These are phyloP conservation scores for Melipona beecheii DNA, from an alignment of 2,888 invertebrate species.

Conservation along the genomic window DNA sequence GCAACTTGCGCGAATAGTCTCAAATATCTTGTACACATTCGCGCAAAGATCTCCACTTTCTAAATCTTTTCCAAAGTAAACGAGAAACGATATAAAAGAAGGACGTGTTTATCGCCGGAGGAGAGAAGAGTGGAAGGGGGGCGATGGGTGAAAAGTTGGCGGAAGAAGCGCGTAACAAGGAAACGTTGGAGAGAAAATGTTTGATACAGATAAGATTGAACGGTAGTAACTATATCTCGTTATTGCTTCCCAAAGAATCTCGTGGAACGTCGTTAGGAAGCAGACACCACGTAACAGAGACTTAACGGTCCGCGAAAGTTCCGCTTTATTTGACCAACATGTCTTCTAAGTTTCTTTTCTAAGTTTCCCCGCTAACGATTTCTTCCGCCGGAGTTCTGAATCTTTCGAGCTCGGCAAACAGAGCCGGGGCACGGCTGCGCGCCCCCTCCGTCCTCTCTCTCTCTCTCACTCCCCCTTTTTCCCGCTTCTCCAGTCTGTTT, in stretches of 20 bases:
- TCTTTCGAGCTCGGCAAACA: constrained; percentile 17
- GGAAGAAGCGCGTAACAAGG: constrained; percentile 6
- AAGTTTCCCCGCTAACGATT: constrained; percentile 52
- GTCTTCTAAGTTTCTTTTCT: constrained; percentile 55
- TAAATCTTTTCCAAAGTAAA: too few species aligned
- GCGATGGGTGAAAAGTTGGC: background rate
- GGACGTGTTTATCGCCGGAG: too few species aligned
- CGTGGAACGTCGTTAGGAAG: constrained; percentile 45
- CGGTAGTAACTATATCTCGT: constrained; percentile 22
- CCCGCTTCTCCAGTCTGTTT: constrained; percentile 40
- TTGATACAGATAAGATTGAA: constrained; percentile 34
- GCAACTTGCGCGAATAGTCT: too few species aligned
- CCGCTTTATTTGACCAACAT: constrained; percentile 57
- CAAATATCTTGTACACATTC: too few species aligned
- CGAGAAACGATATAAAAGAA: too few species aligned
- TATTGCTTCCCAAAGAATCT: constrained; percentile 43
- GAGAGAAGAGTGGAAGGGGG: too few species aligned
- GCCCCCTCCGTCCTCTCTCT: too few species aligned
- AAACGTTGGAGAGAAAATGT: background rate
- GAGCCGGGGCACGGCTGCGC: background rate
- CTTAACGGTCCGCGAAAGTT: constrained; percentile 51
- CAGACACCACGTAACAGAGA: constrained; percentile 50
- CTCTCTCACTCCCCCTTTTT: background rate
- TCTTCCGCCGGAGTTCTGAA: constrained; percentile 36
- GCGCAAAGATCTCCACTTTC: too few species aligned